phyloP scores from a whole-genome alignment of 2,888 invertebrate genomes.

The Hermaeophaga mercurialis region DNA sequence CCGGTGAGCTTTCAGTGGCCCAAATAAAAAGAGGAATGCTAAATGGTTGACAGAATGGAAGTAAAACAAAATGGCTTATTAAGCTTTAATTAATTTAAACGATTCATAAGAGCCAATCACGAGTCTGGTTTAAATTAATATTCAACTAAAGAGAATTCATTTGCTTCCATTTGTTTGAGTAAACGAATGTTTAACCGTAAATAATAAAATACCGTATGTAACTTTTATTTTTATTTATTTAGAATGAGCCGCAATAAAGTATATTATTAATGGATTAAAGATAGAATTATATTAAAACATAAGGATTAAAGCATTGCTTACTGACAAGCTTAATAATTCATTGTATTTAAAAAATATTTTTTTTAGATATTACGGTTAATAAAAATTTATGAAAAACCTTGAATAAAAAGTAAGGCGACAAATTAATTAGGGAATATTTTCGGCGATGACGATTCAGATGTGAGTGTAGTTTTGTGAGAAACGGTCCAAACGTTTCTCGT shows the following conservation, averaged over 20 bases:
- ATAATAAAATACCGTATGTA: too few species aligned
- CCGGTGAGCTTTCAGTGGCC: slow-evolving; percentile 3
- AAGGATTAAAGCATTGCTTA: too few species aligned
- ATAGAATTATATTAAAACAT: too few species aligned
- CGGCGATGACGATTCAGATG: slow-evolving; percentile 49
- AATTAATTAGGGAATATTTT: slow-evolving; percentile 50
- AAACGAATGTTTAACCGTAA: too few species aligned
- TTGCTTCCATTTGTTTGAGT: too few species aligned
- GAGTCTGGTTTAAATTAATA: not conserved
- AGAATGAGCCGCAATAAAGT: too few species aligned
- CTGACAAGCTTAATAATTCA: too few species aligned
- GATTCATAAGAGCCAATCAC: not conserved
- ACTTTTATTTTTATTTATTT: too few species aligned
- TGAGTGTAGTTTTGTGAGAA: slow-evolving; percentile 37
- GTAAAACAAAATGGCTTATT: slow-evolving; percentile 9
- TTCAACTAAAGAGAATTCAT: not conserved
- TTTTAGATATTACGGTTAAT: too few species aligned
- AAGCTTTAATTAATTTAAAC: not conserved
- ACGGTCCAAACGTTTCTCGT: slow-evolving; percentile 52
- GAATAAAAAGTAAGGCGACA: not conserved
- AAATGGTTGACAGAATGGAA: not conserved
- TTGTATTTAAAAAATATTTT: too few species aligned
- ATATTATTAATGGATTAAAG: too few species aligned
- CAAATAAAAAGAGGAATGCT: slow-evolving; percentile 2
- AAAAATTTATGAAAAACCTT: too few species aligned